Evolutionary conservation across 2,113 vertebrate genomes (phyloP).

Genomic region (Sardina pilchardus): DNA sequence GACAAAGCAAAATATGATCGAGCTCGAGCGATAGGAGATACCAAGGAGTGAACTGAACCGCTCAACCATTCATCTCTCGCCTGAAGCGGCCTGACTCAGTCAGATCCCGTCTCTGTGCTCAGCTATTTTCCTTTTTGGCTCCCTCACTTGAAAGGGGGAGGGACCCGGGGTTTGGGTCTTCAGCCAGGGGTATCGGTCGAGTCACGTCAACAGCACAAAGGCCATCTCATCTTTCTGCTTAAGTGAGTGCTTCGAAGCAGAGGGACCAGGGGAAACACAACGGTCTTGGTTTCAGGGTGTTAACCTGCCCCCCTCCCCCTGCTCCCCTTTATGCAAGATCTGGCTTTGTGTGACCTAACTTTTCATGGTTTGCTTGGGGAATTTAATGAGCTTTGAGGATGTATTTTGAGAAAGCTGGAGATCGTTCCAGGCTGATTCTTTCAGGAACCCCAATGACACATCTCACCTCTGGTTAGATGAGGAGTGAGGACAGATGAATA

Average conservation of each 20-base stretch:
- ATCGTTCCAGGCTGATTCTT: slow-evolving; percentile 48
- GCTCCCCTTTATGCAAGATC: slow-evolving; percentile 59
- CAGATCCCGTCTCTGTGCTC: slow-evolving; percentile 28
- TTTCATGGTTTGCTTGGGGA: slow-evolving; percentile 67
- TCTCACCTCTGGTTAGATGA: slow-evolving; percentile 39
- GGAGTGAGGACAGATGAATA: neutral
- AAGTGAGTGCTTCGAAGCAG: neutral
- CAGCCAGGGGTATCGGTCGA: slow-evolving; percentile 22
- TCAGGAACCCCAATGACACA: slow-evolving; percentile 60
- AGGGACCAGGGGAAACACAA: slow-evolving; percentile 39
- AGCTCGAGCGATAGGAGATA: slow-evolving; percentile 1
- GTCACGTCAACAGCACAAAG: slow-evolving; percentile 37
- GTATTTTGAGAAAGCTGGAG: slow-evolving; percentile 48
- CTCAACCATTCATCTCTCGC: slow-evolving; percentile 1
- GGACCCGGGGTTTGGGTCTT: slow-evolving; percentile 4
- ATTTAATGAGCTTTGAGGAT: slow-evolving; percentile 72
- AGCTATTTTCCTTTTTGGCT: slow-evolving; percentile 38
- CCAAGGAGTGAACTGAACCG: slow-evolving; percentile 8
- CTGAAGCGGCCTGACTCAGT: neutral
- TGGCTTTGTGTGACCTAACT: slow-evolving; percentile 61
- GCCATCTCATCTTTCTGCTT: slow-evolving; percentile 39
- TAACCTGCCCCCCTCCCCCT: neutral
- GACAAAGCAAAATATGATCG: slow-evolving; percentile 16
- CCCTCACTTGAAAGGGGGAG: slow-evolving; percentile 22
- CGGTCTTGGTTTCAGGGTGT: slow-evolving; percentile 31